phyloP scores from a whole-genome alignment of 2,113 vertebrate species.

The Pelmatolapia mariae region DNA sequence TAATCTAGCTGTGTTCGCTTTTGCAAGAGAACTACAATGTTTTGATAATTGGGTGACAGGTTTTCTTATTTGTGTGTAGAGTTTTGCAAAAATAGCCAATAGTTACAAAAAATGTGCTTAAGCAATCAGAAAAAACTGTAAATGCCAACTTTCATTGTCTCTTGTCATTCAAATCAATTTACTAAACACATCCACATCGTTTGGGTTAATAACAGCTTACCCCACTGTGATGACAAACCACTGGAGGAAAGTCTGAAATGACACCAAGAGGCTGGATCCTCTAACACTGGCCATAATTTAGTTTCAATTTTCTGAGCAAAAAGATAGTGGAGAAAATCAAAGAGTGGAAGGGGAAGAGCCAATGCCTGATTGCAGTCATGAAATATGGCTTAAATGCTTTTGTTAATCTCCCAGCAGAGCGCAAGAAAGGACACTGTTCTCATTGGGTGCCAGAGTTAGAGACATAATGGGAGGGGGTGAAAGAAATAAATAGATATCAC shows the following conservation, averaged over 20 bases:
- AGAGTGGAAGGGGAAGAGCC: background rate
- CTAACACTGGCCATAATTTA: background rate
- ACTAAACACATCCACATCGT: background rate
- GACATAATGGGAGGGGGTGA: background rate
- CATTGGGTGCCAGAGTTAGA: background rate
- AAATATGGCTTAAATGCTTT: constrained; percentile 7
- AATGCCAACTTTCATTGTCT: background rate
- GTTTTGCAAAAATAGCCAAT: too few relatives aligned
- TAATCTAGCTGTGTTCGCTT: too few relatives aligned
- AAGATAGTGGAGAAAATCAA: background rate
- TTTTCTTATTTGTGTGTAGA: too few relatives aligned
- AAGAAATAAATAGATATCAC: background rate
- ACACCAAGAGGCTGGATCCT: background rate
- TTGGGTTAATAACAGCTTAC: background rate
- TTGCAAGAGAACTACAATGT: too few relatives aligned
- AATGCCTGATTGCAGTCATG: background rate
- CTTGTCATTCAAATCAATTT: background rate
- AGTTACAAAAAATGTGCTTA: too few relatives aligned
- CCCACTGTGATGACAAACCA: background rate
- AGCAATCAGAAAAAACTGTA: too few relatives aligned
- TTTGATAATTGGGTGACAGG: too few relatives aligned
- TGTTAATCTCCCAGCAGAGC: background rate
- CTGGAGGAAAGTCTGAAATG: background rate
- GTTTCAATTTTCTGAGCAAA: constrained; percentile 11
- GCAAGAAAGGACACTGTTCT: background rate